Percentiles rank a stretch among this genome's conserved stretches.
Conservation (phyloP, 2,797 vertebrate genomes). For the Tapirus indicus region DNA sequence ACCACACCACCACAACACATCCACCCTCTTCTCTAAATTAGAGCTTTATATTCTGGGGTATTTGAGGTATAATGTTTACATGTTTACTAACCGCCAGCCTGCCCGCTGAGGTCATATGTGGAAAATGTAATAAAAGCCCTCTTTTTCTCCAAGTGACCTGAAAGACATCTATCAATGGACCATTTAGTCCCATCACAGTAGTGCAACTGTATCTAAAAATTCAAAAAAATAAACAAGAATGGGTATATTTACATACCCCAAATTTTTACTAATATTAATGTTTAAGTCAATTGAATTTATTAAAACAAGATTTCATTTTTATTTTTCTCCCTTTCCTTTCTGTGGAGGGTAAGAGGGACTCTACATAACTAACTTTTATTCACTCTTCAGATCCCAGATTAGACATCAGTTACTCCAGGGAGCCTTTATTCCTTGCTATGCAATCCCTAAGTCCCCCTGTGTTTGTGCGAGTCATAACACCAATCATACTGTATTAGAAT, state of each 20-base stretch:
- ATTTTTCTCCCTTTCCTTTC: slow-evolving; percentile 33
- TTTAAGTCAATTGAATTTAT: slow-evolving; percentile 42
- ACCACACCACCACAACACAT: neutral
- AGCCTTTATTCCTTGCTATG: neutral
- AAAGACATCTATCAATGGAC: neutral
- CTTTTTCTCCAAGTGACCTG: slow-evolving; percentile 30
- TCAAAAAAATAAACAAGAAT: neutral
- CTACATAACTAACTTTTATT: slow-evolving; percentile 6
- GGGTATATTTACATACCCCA: neutral
- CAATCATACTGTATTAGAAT: neutral
- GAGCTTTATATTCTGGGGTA: neutral
- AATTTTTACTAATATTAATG: slow-evolving; percentile 41
- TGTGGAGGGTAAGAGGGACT: neutral
- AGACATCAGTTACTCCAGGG: neutral
- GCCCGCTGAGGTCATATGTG: neutral
- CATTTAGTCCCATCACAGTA: slow-evolving; percentile 1
- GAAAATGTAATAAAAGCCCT: slow-evolving; percentile 48
- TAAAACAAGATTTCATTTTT: slow-evolving; percentile 12
- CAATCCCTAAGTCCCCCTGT: neutral
- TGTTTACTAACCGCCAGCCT: neutral
- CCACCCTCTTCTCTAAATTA: neutral
- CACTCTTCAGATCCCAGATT: neutral
- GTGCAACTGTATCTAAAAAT: neutral
- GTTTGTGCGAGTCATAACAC: neutral
- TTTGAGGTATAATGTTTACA: neutral